Base-by-base conservation (phyloP, 2,797 vertebrate genomes). In the Gallirallus australis region DNA sequence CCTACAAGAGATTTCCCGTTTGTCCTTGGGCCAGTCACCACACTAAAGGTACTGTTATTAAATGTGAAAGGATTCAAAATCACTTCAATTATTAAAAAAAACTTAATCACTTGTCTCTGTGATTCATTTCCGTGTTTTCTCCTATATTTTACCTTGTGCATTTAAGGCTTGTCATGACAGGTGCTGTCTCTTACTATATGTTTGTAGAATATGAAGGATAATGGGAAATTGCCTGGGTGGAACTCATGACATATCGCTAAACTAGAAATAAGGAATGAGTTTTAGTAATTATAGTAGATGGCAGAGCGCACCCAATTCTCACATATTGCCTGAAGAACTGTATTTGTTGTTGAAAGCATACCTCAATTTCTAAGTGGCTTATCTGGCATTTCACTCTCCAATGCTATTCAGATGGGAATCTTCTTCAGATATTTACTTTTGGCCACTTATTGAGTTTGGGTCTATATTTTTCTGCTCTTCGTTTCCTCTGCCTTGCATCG, bases 141-240 rank as follows among this genome's bases (percentile, higher is more conserved):
- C 40, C 68, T 88, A 69, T 90, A 56, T 95, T 94, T 91, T 94
- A 80, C 40, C 64, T 93, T 78, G 28, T 86, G 28, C 54, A 33
- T 86, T 88, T 91, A 91, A 91, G 61, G n/a, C 11, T 92, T 94
- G 71, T 94, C 90, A 77, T 89, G 92, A 90, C 89, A 96, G 45
- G 68, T 9, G 9, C 78, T 96, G 77, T 94, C 81, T 93, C 76
- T 91, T 82, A 71, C 66, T 92, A 56, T 83, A 33, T 92, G 61
- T 93, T 93, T 92, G 73, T 86, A 90, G 71, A 82, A 80, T 90
- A 86, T 60, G 75, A 91, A 81, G 84, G 64, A 82, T 80, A 92
- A 94, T 70, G 56, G 83, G 90, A 80, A 89, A 85, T 42, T 94
- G 64, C 61, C 86, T 92, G 42, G 42, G 52, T 95, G 60, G 90